Conservation (phyloP, 2,797 vertebrate species). For the Otus scops region DNA sequence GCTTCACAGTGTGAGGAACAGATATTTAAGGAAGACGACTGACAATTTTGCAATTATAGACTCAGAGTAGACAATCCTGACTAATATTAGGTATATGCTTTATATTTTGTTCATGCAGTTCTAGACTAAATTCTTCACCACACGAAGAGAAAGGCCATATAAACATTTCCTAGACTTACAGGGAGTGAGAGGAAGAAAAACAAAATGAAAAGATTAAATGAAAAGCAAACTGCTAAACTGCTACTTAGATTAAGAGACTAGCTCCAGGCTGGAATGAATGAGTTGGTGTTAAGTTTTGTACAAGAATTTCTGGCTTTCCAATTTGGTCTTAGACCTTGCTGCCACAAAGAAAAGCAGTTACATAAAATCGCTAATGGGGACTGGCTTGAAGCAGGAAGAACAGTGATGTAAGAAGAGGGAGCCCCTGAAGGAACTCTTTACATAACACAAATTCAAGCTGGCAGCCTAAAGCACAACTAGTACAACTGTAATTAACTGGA, state of each 20-base stretch:
- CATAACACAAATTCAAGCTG: background rate
- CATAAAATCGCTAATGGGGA: background rate
- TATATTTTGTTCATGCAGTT: background rate
- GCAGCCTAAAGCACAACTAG: background rate
- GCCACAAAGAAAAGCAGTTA: background rate
- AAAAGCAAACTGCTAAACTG: background rate
- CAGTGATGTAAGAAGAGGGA: background rate
- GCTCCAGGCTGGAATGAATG: background rate
- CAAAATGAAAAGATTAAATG: background rate
- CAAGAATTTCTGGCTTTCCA: background rate
- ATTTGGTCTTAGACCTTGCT: background rate
- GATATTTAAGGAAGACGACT: background rate
- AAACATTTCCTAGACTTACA: background rate
- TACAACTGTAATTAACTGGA: background rate
- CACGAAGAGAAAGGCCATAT: background rate
- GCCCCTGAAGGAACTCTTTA: background rate
- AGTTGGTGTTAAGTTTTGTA: background rate
- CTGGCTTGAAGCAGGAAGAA: background rate
- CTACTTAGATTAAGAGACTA: background rate
- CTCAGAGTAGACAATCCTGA: background rate
- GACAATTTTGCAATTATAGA: background rate
- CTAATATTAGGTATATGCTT: background rate
- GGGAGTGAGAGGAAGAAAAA: background rate
- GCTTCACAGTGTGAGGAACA: background rate
- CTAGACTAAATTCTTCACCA: background rate